Conservation (phyloP, 2,113 vertebrate species). For the Gallinago undulata region DNA sequence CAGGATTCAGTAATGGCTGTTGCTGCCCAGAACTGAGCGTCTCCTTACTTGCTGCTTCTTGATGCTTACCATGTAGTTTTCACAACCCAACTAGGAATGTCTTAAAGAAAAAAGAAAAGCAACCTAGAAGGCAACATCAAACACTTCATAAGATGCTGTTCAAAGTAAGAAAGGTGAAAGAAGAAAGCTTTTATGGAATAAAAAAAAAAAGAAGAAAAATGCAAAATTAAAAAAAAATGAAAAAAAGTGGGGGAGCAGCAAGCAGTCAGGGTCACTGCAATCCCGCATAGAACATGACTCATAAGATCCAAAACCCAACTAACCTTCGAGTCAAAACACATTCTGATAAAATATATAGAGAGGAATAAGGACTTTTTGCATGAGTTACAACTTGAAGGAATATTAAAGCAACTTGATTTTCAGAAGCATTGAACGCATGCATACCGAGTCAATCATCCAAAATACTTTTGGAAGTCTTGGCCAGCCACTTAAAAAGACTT, state of each 20-base stretch:
- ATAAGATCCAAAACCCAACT: neutral
- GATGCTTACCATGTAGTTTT: neutral
- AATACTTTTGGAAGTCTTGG: neutral
- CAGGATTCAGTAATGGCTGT: neutral
- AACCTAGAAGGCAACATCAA: neutral
- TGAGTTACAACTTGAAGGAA: neutral
- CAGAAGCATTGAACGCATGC: neutral
- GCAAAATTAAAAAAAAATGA: fast-evolving
- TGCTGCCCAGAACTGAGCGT: neutral
- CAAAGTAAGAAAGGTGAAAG: neutral
- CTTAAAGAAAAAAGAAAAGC: neutral
- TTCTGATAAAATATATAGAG: neutral
- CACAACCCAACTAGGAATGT: neutral
- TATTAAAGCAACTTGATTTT: neutral
- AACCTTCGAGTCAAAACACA: neutral
- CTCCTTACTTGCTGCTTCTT: neutral
- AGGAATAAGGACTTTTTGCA: neutral
- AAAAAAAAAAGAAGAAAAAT: neutral
- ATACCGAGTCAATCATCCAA: neutral
- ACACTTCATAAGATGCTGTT: neutral
- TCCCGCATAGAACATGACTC: neutral
- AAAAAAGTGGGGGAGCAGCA: neutral
- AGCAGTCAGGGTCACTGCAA: neutral
- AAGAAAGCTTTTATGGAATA: neutral
- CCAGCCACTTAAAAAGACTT: neutral